These are phyloP conservation scores for Lophius piscatorius DNA, from an alignment of 2,113 vertebrate genomes.

Conservation along the genomic window DNA sequence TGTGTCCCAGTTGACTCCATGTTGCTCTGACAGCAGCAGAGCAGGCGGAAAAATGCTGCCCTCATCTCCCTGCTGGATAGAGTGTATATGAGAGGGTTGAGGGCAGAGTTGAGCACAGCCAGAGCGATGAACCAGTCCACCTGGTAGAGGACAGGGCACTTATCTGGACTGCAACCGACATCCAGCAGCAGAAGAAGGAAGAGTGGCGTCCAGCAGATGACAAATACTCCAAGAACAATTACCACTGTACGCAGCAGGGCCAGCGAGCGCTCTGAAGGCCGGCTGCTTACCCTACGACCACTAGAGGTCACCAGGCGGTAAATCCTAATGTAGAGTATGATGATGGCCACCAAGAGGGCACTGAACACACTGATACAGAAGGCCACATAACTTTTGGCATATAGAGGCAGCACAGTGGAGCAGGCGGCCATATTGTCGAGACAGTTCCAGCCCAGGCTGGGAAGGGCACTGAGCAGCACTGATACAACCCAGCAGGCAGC, in stretches of 20 bases:
- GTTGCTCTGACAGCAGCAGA: conserved; percentile 73
- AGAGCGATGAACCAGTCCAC: conserved; percentile 83
- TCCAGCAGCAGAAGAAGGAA: conserved; percentile 81
- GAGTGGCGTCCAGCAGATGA: conserved; percentile 81
- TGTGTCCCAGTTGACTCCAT: conserved; percentile 52
- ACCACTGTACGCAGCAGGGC: conserved; percentile 80
- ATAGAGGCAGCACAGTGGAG: conserved; percentile 82
- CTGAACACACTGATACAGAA: conserved; percentile 83
- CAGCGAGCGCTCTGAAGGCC: conserved; percentile 79
- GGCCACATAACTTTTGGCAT: conserved; percentile 80
- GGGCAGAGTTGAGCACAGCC: conserved; percentile 83
- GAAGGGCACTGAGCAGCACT: conserved; percentile 77
- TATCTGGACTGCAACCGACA: conserved; percentile 75
- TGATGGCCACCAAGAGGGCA: conserved; percentile 76
- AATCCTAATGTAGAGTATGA: conserved; percentile 82
- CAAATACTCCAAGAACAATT: conserved; percentile 81
- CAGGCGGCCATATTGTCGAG: conserved; percentile 64
- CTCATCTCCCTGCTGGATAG: conserved; percentile 83
- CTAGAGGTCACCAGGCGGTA: conserved; percentile 83
- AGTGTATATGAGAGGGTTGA: conserved; percentile 84
- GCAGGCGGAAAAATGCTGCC: conserved; percentile 74
- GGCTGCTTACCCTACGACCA: conserved; percentile 77
- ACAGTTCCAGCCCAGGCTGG: conserved; percentile 84
- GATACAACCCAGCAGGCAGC: conserved; percentile 82
- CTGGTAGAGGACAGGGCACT: conserved; percentile 76